These are phyloP conservation scores for Himalopsyche tibetana DNA, from an alignment of 2,888 invertebrate species.

Conservation along the genomic window DNA sequence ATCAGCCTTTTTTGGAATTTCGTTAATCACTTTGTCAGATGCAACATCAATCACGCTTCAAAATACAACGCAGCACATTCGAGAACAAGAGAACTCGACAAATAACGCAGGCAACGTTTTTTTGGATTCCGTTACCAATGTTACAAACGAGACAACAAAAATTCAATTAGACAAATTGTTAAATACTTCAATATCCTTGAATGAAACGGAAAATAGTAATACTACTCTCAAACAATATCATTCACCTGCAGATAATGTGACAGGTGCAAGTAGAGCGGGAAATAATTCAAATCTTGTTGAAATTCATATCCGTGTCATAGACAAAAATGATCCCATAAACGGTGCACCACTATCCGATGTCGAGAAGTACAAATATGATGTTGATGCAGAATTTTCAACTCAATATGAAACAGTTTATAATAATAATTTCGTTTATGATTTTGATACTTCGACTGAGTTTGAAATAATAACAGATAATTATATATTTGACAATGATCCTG, in stretches of 20 bases:
- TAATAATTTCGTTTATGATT: not conserved
- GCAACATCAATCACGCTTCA: constrained; percentile 5
- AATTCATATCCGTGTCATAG: constrained; percentile 20
- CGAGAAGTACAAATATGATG: not conserved
- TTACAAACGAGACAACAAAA: not conserved
- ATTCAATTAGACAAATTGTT: not conserved
- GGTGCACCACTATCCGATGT: not conserved
- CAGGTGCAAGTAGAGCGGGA: not conserved
- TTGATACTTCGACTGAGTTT: not conserved
- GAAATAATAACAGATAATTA: not conserved
- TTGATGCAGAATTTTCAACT: not conserved
- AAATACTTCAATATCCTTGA: constrained; percentile 10
- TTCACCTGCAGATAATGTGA: not conserved
- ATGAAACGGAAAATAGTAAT: not conserved
- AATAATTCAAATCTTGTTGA: not conserved
- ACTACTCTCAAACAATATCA: not conserved
- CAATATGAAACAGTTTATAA: constrained; percentile 12
- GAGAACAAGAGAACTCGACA: not conserved
- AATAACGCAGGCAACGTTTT: not conserved
- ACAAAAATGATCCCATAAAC: not conserved
- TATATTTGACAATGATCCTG: not conserved
- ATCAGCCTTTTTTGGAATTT: constrained; percentile 15
- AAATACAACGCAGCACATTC: not conserved
- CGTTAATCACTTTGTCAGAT: not conserved
- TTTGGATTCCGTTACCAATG: not conserved